Base-by-base conservation (phyloP, 1,140 invertebrate species). In the Psilanteris sp. region DNA sequence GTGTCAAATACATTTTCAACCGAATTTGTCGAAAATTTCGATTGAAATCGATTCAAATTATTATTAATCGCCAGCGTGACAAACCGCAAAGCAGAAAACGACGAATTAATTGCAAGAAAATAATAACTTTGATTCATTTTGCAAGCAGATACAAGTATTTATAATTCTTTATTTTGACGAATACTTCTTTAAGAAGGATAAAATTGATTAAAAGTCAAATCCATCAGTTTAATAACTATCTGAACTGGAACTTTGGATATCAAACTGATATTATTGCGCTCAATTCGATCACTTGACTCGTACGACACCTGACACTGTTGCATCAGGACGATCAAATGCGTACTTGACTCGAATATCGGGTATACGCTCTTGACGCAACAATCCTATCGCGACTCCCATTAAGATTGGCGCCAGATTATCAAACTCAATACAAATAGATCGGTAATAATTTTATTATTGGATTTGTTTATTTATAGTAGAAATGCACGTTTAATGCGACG, bases 251-350 rank as follows among this genome's bases (percentile, higher is more conserved):
- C 13, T 31, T 48, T 68, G 36, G 3, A 55, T 41, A 14, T 39
- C 32, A 59, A 44, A 22, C 2, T n/a, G 8, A 36, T 37, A 11
- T 62, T 27, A 71, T 71, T 61, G 54, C 22, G 22, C 46, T 62
- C 76, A 75, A 81, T 83, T 79, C 32, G 36, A 67, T 46, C 79
- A 80, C 67, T 83, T 83, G 78, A 79, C 79, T 78, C 44, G 37
- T 24, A 8, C 55, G 77, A 78, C 64, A 81, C 64, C 74, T 76
- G 68, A 78, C 41, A 68, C 29, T 24, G 37, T 72, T 57, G 52
- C 52, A 68, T 57, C 48, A 55, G 41, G 62, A 52, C 26, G 48
- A 43, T 26, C 39, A 44, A 44, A 46, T 27, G 32, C 14, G 29
- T 26, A 41, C 26, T 44, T 32, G 15, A 44, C 10, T 20, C 18